phyloP scores from a whole-genome alignment of 2,888 invertebrate genomes.

The Ornithoptera alexandrae region DNA sequence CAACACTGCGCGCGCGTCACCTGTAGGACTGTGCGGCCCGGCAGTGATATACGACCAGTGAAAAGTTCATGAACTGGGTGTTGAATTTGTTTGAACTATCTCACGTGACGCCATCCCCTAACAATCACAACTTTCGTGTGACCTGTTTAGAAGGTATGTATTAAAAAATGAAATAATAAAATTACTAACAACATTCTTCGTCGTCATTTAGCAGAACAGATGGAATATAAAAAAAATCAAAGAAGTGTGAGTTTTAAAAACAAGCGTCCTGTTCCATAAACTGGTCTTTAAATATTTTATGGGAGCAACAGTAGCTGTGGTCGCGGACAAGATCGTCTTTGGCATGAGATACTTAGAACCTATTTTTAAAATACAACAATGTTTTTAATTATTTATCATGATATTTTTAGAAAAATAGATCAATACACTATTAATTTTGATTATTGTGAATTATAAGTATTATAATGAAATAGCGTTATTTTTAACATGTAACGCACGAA shows the following conservation, averaged over 20 bases:
- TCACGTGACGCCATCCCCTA: conserved; percentile 59
- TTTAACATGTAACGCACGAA: not conserved
- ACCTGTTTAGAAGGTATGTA: conserved; percentile 59
- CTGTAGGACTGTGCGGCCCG: conserved; percentile 67
- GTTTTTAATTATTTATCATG: conserved; percentile 11
- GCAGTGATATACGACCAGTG: conserved; percentile 77
- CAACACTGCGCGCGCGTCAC: conserved; percentile 60
- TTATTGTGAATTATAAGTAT: not conserved
- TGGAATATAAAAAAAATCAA: not conserved
- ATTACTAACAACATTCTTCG: not conserved
- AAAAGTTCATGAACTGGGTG: conserved; percentile 78
- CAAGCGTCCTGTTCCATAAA: conserved; percentile 62
- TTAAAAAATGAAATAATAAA: conserved; percentile 26
- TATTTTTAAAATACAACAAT: conserved; percentile 28
- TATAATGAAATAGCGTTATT: not conserved
- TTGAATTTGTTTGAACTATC: conserved; percentile 74
- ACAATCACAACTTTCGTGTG: conserved; percentile 41
- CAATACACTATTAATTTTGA: not conserved
- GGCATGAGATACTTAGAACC: conserved; percentile 44
- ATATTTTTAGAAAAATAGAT: not conserved
- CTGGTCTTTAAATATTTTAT: conserved; percentile 71
- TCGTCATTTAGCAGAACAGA: not conserved
- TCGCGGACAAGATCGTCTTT: conserved; percentile 40
- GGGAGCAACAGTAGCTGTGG: conserved; percentile 42
- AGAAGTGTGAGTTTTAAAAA: not conserved